Conservation (phyloP, 2,113 vertebrate genomes). For the Notothenia rossii region DNA sequence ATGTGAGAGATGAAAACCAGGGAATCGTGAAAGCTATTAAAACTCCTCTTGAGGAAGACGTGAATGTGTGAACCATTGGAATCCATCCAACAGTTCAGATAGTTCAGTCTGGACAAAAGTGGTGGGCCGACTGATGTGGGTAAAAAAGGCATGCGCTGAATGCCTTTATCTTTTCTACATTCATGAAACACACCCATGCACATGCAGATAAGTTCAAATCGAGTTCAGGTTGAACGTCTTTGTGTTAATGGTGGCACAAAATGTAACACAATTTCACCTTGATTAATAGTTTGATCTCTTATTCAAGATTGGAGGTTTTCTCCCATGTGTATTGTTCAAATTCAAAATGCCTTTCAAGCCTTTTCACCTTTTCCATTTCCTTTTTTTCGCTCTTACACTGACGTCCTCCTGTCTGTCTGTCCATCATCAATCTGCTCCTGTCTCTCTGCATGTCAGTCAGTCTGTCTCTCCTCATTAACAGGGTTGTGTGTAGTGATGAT, state of each 20-base stretch:
- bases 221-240: background rate
- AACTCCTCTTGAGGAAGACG: too few relatives aligned
- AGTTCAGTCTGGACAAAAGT: background rate
- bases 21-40: too few relatives aligned
- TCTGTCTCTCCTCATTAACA: conserved; percentile 59
- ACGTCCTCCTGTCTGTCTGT: background rate
- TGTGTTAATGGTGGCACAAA: background rate
- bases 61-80: too few relatives aligned
- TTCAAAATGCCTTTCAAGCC: background rate
- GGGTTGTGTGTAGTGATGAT: conserved; percentile 75
- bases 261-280: background rate
- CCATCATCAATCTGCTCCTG: background rate
- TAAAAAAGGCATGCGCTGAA: background rate
- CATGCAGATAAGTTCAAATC: background rate
- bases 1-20: too few relatives aligned
- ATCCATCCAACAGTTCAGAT: too few relatives aligned
- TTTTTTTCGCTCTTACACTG: background rate
- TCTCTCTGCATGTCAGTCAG: conserved; percentile 5
- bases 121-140: background rate
- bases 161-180: too few relatives aligned
- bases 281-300: conserved; percentile 4
- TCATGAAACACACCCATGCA: too few relatives aligned
- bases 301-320: background rate
- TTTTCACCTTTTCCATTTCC: conserved; percentile 1
- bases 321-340: background rate